Evolutionary conservation across 1,140 invertebrate genomes (phyloP), one percentile per base, ranked within the genome.

Genomic region (Leptopilina boulardi): DNA sequence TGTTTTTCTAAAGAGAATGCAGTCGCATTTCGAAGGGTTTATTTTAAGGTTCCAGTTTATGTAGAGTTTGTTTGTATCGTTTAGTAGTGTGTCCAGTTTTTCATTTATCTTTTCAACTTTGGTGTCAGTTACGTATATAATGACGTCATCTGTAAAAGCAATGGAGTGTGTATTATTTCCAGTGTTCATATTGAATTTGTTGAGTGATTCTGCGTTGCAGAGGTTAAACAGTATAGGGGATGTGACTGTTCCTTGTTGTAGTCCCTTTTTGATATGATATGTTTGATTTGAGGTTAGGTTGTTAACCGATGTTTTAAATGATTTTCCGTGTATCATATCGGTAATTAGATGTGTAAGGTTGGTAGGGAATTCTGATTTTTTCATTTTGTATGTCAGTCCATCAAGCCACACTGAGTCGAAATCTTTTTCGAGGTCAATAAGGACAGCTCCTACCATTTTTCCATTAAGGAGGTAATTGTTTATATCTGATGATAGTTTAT

Each of bases 11-110:
- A 83, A 84, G 3, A 81, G 59, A 0, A 83, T 83, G 0, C 77
- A 79, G 77, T 85, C 81, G 34, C 75, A 83, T 79, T 85, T 84
- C 0, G 44, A 10, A 1, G 13, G 23, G 18, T 85, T 85, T 0
- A 81, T 77, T 77, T 71, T 78, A 0, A 84, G 44, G 54, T 83
- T 84, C 81, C 81, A 83, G 0, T n/a, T 70, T 11, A 19, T 0
- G 15, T 73, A 75, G 0, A 26, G 10, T 13, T 78, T 51, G 11
- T 80, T 54, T 38, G 75, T 76, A 21, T 77, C 15, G 11, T 76
- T 54, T 1, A 56, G 10, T 1, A 71, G 78, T 73, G 0, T 82
- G n/a, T n/a, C n/a, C n/a, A n/a, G n/a, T n/a, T n/a, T n/a, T n/a
- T n/a, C n/a, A n/a, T n/a, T n/a, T n/a, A n/a, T n/a, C n/a, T n/a